phyloP scores from a whole-genome alignment of 2,888 invertebrate species.

The Drosophila engyochracea region DNA sequence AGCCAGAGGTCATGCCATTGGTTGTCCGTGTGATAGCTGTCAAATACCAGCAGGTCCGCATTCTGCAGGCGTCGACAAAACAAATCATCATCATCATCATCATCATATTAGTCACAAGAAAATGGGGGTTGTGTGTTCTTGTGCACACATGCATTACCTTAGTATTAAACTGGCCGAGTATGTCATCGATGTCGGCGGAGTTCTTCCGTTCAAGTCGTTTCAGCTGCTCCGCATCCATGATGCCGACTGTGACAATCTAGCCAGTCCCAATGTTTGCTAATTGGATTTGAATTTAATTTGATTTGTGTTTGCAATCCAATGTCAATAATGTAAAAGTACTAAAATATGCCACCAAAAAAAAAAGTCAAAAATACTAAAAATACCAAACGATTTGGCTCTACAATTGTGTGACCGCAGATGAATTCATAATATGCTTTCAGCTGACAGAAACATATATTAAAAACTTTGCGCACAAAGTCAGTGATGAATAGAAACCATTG shows the following conservation, averaged over 20 bases:
- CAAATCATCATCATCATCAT: slow-evolving; percentile 11
- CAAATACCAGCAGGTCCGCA: slow-evolving; percentile 82
- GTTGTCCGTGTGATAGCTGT: slow-evolving; percentile 81
- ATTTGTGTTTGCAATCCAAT: slow-evolving; percentile 44
- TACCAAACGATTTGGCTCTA: slow-evolving; percentile 10
- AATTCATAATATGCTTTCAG: not conserved
- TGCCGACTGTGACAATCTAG: slow-evolving; percentile 30
- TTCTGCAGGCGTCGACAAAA: slow-evolving; percentile 64
- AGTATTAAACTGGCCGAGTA: slow-evolving; percentile 80
- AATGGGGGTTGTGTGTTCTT: slow-evolving; percentile 1
- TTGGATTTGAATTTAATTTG: slow-evolving; percentile 57
- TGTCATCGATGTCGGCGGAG: slow-evolving; percentile 69
- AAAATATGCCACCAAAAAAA: slow-evolving; percentile 21
- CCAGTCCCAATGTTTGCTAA: slow-evolving; percentile 37
- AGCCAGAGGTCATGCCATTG: slow-evolving; percentile 84
- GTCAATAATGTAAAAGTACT: slow-evolving; percentile 36
- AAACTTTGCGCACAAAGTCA: not conserved
- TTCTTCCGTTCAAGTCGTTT: slow-evolving; percentile 78
- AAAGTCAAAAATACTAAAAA: slow-evolving; percentile 34
- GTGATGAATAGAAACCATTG: slow-evolving; percentile 5
- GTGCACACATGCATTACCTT: slow-evolving; percentile 67
- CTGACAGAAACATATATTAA: not conserved
- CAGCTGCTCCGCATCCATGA: slow-evolving; percentile 82
- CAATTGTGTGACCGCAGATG: not conserved
- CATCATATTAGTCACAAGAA: slow-evolving; percentile 11